Conservation (phyloP, 2,113 vertebrate genomes). For the Burhinus bistriatus region DNA sequence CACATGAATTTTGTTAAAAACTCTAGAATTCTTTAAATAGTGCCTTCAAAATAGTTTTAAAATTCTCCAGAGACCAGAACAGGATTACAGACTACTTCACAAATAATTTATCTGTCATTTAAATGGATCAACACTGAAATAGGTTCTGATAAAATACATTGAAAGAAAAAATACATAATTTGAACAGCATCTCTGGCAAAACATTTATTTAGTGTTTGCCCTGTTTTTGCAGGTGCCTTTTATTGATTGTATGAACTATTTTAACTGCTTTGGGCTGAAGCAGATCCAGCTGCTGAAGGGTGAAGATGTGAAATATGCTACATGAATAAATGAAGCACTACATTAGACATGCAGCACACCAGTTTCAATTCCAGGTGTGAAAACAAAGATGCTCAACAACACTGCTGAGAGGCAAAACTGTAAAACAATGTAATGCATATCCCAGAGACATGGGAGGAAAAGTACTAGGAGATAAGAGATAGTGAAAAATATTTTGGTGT, state of each 20-base stretch:
- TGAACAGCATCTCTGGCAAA: background rate
- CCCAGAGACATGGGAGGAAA: background rate
- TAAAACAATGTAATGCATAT: background rate
- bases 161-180: background rate
- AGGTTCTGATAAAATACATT: background rate
- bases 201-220: background rate
- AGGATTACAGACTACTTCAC: background rate
- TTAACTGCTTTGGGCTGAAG: background rate
- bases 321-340: background rate
- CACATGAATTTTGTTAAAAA: background rate
- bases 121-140: background rate
- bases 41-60: background rate
- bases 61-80: background rate
- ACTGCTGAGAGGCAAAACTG: background rate
- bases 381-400: background rate
- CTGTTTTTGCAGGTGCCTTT: background rate
- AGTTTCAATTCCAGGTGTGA: background rate
- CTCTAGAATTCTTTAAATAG: background rate
- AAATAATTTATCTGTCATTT: background rate
- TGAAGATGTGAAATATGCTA: background rate
- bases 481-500: background rate
- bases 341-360: background rate
- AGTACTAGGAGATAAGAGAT: background rate
- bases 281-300: background rate
- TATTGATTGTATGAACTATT: background rate